Evolutionary conservation across 2,888 invertebrate species (phyloP).

Genomic region (Tricholauxania praeusta): DNA sequence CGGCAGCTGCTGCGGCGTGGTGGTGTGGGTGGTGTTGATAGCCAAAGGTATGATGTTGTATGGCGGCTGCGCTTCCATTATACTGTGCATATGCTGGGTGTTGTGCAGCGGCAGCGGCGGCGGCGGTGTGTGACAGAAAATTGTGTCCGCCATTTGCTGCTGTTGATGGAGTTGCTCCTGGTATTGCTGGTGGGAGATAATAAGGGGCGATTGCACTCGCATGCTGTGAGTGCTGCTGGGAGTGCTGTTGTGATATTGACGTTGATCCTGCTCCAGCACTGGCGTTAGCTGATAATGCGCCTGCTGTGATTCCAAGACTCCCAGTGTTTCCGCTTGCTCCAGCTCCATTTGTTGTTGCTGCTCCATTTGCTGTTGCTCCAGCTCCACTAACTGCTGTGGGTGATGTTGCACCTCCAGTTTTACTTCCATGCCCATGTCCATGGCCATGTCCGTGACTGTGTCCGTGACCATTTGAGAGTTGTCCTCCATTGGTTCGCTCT

Average conservation of each 20-base stretch:
- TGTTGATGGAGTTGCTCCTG: constrained; percentile 55
- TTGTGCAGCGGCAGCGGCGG: constrained; percentile 56
- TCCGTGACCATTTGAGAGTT: constrained; percentile 52
- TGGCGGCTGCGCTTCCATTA: constrained; percentile 63
- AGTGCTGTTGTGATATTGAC: constrained; percentile 51
- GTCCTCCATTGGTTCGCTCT: constrained; percentile 63
- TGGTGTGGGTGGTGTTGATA: constrained; percentile 56
- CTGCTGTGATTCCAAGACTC: constrained; percentile 47
- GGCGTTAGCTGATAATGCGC: constrained; percentile 36
- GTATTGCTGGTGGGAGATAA: constrained; percentile 60
- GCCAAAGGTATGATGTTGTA: constrained; percentile 68
- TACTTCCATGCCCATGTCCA: constrained; percentile 25
- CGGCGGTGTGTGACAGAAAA: constrained; percentile 62
- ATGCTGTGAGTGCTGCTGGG: constrained; percentile 51
- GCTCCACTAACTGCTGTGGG: constrained; percentile 30
- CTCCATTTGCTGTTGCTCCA: constrained; percentile 29
- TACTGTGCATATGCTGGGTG: constrained; percentile 54
- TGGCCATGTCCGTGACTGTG: constrained; percentile 45
- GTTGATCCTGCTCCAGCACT: constrained; percentile 43
- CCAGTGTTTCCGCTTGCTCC: constrained; percentile 39
- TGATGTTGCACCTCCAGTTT: constrained; percentile 44
- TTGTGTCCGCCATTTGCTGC: constrained; percentile 56
- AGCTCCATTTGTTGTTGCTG: constrained; percentile 43
- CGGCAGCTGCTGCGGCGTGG: constrained; percentile 50
- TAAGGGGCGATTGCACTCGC: constrained; percentile 57